Evolutionary conservation across 2,888 invertebrate genomes (phyloP).

Genomic region (Mesorhabditis spiculigera): DNA sequence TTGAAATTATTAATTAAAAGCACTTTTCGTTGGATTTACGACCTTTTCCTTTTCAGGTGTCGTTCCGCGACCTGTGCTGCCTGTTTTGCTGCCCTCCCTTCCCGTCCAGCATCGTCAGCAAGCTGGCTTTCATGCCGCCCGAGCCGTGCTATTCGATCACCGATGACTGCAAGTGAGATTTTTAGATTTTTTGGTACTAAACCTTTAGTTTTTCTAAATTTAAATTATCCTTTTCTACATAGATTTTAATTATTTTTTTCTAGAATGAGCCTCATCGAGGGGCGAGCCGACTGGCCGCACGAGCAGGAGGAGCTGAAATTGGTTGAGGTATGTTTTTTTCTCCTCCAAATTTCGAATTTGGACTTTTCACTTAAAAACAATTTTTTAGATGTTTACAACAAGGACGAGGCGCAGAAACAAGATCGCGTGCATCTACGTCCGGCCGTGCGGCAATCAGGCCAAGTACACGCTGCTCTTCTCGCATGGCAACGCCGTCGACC

Average conservation of each 20-base stretch:
- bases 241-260: constrained; percentile 11
- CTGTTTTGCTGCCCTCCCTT: constrained; percentile 99
- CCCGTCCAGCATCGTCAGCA: constrained; percentile 95
- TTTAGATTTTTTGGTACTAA: neutral
- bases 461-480: constrained; percentile 93
- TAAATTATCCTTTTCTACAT: neutral
- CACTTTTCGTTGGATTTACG: neutral
- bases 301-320: constrained; percentile 17
- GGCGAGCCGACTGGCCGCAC: constrained; percentile 63
- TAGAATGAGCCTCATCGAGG: constrained; percentile 60
- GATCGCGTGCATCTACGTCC: constrained; percentile 74
- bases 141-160: constrained; percentile 94
- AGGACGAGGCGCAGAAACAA: constrained; percentile 87
- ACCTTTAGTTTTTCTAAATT: too few species aligned
- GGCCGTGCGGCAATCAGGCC: constrained; percentile 68
- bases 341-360: neutral
- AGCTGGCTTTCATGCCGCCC: constrained; percentile 97
- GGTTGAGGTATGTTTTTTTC: constrained; percentile 20
- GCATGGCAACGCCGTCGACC: constrained; percentile 96
- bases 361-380: neutral
- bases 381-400: constrained; percentile 74
- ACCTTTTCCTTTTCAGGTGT: constrained; percentile 32
- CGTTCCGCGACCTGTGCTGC: constrained; percentile 83
- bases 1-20: neutral
- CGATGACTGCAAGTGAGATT: constrained; percentile 34